These are phyloP conservation scores for Crotalus helleri DNA, from an alignment of 2,113 vertebrate species.

Conservation along the genomic window DNA sequence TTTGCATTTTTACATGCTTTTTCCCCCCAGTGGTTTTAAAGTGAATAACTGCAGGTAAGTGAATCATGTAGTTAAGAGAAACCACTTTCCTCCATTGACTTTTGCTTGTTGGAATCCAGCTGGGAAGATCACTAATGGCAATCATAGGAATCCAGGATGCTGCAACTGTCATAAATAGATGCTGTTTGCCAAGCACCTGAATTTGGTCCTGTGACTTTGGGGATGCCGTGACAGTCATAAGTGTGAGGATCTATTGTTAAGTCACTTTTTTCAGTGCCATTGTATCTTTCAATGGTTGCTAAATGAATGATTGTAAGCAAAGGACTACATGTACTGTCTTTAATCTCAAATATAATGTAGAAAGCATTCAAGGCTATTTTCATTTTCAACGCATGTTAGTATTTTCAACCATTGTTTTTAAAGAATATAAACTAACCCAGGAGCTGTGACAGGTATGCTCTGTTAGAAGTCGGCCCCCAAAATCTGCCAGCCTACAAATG, in stretches of 20 bases:
- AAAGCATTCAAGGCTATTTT: neutral
- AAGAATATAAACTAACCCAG: neutral
- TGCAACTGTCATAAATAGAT: neutral
- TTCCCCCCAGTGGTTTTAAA: neutral
- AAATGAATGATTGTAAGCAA: neutral
- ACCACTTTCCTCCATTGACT: neutral
- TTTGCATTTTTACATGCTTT: neutral
- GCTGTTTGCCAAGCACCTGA: neutral
- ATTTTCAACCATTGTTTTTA: neutral
- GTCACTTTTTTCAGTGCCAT: neutral
- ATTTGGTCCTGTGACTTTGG: neutral
- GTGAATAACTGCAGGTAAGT: neutral
- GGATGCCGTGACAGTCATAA: neutral
- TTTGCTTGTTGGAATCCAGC: neutral
- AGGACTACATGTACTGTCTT: neutral
- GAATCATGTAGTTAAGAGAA: neutral
- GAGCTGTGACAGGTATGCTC: neutral
- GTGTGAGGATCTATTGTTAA: too few species aligned
- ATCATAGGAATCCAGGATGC: neutral
- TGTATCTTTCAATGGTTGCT: neutral
- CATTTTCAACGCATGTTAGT: neutral
- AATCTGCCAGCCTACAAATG: neutral
- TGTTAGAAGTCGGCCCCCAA: neutral
- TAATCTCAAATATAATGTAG: neutral
- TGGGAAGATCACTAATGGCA: neutral